phyloP scores from a whole-genome alignment of 2,113 vertebrate species.

The Entelurus aequoreus region DNA sequence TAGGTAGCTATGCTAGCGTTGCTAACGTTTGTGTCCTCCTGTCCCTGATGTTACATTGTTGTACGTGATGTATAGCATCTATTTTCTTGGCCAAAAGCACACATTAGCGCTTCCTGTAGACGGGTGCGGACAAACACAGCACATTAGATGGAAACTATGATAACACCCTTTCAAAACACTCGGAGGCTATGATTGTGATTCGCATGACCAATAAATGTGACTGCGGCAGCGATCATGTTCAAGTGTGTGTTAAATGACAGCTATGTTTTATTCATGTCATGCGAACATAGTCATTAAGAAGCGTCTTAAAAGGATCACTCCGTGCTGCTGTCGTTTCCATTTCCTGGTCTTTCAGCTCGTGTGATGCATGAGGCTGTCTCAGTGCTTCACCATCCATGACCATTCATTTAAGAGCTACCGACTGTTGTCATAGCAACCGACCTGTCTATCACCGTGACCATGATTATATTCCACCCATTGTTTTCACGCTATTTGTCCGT shows the following conservation, averaged over 20 bases:
- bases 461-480: constrained; percentile 17
- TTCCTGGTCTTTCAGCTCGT: constrained; percentile 26
- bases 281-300: not conserved
- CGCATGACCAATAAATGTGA: not conserved
- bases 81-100: too few species aligned
- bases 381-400: constrained; percentile 34
- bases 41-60: too few species aligned
- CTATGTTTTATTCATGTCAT: constrained; percentile 4
- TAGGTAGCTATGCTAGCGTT: too few species aligned
- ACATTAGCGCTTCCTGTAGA: too few species aligned
- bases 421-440: constrained; percentile 53
- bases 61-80: too few species aligned
- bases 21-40: too few species aligned
- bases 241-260: not conserved
- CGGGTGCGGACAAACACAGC: too few species aligned
- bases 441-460: constrained; percentile 30
- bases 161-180: not conserved
- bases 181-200: not conserved
- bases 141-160: too few species aligned
- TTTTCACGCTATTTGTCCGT: constrained; percentile 28
- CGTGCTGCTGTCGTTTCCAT: not conserved
- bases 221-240: not conserved
- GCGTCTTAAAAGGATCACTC: not conserved
- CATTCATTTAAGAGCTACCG: constrained; percentile 49
- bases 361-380: constrained; percentile 20